Base-by-base conservation (phyloP, 1,140 invertebrate genomes). In the Phocides pigmalion region DNA sequence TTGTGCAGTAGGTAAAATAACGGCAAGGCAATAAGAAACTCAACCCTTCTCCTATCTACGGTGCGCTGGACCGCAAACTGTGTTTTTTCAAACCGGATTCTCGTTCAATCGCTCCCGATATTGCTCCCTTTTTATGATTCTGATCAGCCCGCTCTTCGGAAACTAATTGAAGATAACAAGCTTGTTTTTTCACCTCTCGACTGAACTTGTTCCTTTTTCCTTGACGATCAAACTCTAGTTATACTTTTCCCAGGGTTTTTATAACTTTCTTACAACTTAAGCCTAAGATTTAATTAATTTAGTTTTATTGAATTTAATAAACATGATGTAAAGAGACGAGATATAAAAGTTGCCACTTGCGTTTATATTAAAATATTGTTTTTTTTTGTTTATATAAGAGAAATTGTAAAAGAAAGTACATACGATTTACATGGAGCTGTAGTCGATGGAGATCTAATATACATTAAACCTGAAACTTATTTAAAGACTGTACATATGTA, bases 141-240 rank as follows among this genome's bases (percentile, higher is more conserved):
- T 73, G 71, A 70, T 70, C 70, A 72, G 71, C 64, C 62, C 75
- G 63, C 72, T 76, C 76, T 81, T 80, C 73, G 74, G 70, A 82
- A 86, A 85, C 72, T 84, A 85, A 87, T 87, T 82, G 79, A 85
- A 85, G 75, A 83, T 81, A 89, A 86, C 81, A 82, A 81, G 68
- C 70, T 77, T 79, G 71, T 76, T 85, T 83, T 79, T 61, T 61
- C 28, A 46, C 25, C n/a, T 46, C 15, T 20, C n/a, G n/a, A n/a
- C n/a, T n/a, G n/a, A n/a, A 20, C 11, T 42, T 19, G 25, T 32
- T 47, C n/a, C 17, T 49, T 61, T 61, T 61, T 14, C 25, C 28
- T 28, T 0, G 22, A 6, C 32, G 32, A 4, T 11, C 28, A 35
- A 61, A 28, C 16, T 37, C 15, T 42, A 47, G 16, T 47, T 61